Percentiles rank a stretch among this genome's conserved stretches.
Conservation (phyloP, 2,888 invertebrate species). For the Encarsia formosa region DNA sequence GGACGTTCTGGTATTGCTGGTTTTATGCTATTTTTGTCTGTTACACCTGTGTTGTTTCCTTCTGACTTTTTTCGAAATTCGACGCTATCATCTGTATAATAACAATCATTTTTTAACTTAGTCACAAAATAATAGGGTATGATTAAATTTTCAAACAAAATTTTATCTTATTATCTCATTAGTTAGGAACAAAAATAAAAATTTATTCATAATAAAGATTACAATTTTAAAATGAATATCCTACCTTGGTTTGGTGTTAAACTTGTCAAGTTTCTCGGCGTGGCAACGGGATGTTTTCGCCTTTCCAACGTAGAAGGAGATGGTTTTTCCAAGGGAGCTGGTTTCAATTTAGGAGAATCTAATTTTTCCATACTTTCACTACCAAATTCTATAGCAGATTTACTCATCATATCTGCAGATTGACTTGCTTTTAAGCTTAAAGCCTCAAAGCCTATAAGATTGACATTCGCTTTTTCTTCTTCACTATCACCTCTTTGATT, state of each 20-base stretch:
- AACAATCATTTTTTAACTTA: not conserved
- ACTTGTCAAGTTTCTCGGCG: slow-evolving; percentile 54
- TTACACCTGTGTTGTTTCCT: slow-evolving; percentile 31
- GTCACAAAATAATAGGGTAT: not conserved
- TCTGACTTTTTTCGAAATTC: slow-evolving; percentile 54
- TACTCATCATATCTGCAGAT: slow-evolving; percentile 7
- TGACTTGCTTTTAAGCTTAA: slow-evolving; percentile 9
- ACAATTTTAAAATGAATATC: slow-evolving; percentile 1
- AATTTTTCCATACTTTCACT: slow-evolving; percentile 27
- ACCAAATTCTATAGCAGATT: slow-evolving; percentile 8
- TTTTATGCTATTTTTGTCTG: slow-evolving; percentile 56
- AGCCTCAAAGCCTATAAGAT: slow-evolving; percentile 19
- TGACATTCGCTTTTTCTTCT: slow-evolving; percentile 8
- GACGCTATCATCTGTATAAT: slow-evolving; percentile 47
- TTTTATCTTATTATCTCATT: slow-evolving; percentile 2
- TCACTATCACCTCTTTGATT: slow-evolving; percentile 18
- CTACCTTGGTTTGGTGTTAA: slow-evolving; percentile 25
- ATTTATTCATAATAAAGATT: not conserved
- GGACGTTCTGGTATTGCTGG: slow-evolving; percentile 81
- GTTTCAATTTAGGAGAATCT: slow-evolving; percentile 33
- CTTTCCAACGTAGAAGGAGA: slow-evolving; percentile 45
- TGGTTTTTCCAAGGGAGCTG: slow-evolving; percentile 43
- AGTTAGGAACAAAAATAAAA: not conserved
- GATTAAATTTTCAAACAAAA: not conserved
- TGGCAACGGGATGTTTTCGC: slow-evolving; percentile 55